Percentiles rank a stretch among this genome's conserved stretches.
phyloP scores from a whole-genome alignment of 2,113 vertebrate genomes.

The Nothocercus julius region DNA sequence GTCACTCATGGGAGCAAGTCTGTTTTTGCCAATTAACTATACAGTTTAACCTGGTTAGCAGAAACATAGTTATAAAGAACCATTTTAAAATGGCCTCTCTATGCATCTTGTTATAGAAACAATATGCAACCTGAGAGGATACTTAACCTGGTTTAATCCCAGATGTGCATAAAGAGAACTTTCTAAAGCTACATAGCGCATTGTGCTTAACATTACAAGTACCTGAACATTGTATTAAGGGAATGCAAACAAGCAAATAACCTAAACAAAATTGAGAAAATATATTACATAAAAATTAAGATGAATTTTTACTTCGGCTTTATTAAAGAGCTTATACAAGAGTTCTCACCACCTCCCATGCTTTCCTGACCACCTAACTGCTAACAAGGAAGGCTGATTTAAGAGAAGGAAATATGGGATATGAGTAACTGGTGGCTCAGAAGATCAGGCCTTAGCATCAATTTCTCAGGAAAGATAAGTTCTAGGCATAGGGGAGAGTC shows the following conservation, averaged over 20 bases:
- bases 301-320: not conserved
- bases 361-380: not conserved
- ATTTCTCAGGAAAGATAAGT: not conserved
- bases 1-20: not conserved
- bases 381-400: not conserved
- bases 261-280: not conserved
- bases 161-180: not conserved
- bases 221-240: not conserved
- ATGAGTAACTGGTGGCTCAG: not conserved
- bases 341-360: not conserved
- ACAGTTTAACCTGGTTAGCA: slow-evolving; percentile 2
- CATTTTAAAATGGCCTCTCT: not conserved
- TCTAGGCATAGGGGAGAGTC: not conserved
- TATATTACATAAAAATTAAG: not conserved
- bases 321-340: not conserved
- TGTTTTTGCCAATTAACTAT: not conserved
- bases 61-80: not conserved
- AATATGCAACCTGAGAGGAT: not conserved
- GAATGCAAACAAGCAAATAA: not conserved
- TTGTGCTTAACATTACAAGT: not conserved
- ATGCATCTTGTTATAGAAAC: not conserved
- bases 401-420: not conserved
- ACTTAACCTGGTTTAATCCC: not conserved
- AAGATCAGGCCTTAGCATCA: not conserved
- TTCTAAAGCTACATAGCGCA: accelerated